Evolutionary conservation across 1,140 invertebrate genomes (phyloP), one percentile per base, ranked within the genome.

Genomic region (Sipha flava): DNA sequence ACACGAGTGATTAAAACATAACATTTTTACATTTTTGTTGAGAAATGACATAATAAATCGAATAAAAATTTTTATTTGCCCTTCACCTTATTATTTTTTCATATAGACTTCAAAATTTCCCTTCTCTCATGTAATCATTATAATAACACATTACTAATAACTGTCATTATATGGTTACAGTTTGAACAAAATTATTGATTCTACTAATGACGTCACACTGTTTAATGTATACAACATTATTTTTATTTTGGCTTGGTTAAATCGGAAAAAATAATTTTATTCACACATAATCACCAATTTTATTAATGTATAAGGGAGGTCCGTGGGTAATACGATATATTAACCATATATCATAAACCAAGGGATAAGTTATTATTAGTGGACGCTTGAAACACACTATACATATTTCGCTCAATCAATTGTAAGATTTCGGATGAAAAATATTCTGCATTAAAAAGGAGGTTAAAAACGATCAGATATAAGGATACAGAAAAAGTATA

Each of bases 351-450:
- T 70, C 66, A 29, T 47, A 45, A 45, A 18, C 7, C 40, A 47
- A 45, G 37, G 62, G 40, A 47, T 16, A 12, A 34, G 23, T 47
- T 70, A 29, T 70, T 70, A 29, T 40, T 29, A 66, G 64, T 70
- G 66, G 66, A 16, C 3, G 37, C 21, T 12, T 12, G 21, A 40
- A 43, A 66, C 21, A 66, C n/a, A 64, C 34, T 14, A 18, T 21
- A 23, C 62, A 64, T 66, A 40, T 66, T 66, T 40, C n/a, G 37
- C 21, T 70, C 40, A 45, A 70, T 70, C 16, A 23, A 70, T 70
- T 43, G 40, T 68, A 40, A 68, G 64, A 68, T 68, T 70, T 70
- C 43, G 66, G 66, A 23, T 4, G 66, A 70, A 16, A 70, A 68
- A 68, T 47, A 47, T 47, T 29, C 21, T 10, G n/a, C 1, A 9